phyloP scores from a whole-genome alignment of 1,140 invertebrate species.

The Ridgeia piscesae region DNA sequence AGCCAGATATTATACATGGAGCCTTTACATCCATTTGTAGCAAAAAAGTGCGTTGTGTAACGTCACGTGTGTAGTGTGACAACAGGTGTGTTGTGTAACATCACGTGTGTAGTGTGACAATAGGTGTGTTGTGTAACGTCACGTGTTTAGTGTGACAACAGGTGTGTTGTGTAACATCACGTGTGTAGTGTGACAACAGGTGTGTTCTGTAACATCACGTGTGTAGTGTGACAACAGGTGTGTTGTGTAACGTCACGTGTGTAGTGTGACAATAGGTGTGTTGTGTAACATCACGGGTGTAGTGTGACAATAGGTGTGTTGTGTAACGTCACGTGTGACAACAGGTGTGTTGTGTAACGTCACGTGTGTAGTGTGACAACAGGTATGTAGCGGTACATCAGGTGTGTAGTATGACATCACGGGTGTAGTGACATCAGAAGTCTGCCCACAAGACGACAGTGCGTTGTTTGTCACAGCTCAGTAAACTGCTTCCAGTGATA shows the following conservation, averaged over 20 bases:
- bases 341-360: not conserved
- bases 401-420: not conserved
- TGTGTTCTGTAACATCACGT: too few relatives aligned
- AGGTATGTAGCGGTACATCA: not conserved
- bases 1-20: too few relatives aligned
- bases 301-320: not conserved
- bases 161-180: too few relatives aligned
- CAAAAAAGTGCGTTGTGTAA: too few relatives aligned
- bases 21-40: too few relatives aligned
- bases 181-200: too few relatives aligned
- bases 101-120: too few relatives aligned
- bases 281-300: not conserved
- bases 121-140: too few relatives aligned
- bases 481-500: constrained; percentile 77
- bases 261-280: not conserved
- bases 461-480: constrained; percentile 85
- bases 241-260: not conserved
- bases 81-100: not conserved
- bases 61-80: not conserved
- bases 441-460: constrained; percentile 80
- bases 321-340: not conserved
- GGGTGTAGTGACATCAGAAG: constrained; percentile 12
- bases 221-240: not conserved
- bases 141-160: too few relatives aligned
- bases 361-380: not conserved